Evolutionary conservation across 2,113 vertebrate species (phyloP).

Genomic region (Campylorhamphus procurvoides): DNA sequence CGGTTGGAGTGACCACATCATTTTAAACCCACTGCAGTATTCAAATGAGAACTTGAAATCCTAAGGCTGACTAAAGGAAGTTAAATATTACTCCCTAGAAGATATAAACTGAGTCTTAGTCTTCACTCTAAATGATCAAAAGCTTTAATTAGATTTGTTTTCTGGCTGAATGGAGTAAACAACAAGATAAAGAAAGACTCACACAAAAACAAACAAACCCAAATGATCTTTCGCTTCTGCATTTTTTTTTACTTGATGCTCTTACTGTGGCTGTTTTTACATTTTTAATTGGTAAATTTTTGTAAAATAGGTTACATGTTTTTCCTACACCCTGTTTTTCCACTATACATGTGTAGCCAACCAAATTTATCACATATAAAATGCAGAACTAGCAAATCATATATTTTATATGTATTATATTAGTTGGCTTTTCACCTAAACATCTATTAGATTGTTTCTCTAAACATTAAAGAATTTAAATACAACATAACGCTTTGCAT

Average conservation of each 20-base stretch:
- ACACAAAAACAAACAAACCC: not conserved
- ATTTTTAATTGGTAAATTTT: not conserved
- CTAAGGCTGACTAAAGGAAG: not conserved
- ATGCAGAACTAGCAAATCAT: not conserved
- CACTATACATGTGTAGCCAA: not conserved
- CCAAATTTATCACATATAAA: not conserved
- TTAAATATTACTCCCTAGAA: not conserved
- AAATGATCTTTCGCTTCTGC: not conserved
- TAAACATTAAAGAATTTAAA: not conserved
- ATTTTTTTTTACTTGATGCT: not conserved
- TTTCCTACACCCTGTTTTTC: not conserved
- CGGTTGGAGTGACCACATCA: not conserved
- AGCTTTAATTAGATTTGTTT: not conserved
- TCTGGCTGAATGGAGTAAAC: not conserved
- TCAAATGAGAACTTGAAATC: not conserved
- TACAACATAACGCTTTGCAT: not conserved
- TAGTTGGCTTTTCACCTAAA: not conserved
- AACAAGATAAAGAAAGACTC: not conserved
- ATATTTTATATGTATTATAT: not conserved
- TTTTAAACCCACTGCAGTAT: not conserved
- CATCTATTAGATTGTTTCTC: not conserved
- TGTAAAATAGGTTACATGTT: not conserved
- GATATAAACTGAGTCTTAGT: not conserved
- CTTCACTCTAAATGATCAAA: not conserved
- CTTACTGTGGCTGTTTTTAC: not conserved